Evolutionary conservation across 2,113 vertebrate species (phyloP).

Genomic region (Aleadryas rufinucha): DNA sequence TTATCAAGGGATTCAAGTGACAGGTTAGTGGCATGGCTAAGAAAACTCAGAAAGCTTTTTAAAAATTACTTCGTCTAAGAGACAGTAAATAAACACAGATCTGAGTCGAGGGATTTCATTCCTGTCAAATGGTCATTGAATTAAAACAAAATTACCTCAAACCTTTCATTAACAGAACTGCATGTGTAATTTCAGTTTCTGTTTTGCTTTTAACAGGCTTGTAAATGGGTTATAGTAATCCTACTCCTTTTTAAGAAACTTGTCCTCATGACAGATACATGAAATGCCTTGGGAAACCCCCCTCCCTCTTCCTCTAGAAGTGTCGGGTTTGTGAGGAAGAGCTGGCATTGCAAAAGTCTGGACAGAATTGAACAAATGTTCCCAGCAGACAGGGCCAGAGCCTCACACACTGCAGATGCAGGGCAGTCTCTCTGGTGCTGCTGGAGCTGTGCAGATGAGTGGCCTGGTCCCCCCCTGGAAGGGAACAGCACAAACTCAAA

Average conservation of each 20-base stretch:
- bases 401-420: not conserved
- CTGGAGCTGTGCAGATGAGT: not conserved
- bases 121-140: not conserved
- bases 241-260: conserved; percentile 1
- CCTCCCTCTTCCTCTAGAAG: not conserved
- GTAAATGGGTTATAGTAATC: not conserved
- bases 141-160: not conserved
- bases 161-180: not conserved
- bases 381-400: not conserved
- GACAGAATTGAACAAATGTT: not conserved
- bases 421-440: not conserved
- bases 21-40: not conserved
- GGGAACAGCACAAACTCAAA: not conserved
- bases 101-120: not conserved
- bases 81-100: not conserved
- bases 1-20: not conserved
- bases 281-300: not conserved
- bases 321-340: not conserved
- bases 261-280: not conserved
- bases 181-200: conserved; percentile 7
- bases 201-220: not conserved
- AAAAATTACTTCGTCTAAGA: not conserved
- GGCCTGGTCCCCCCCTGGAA: not conserved
- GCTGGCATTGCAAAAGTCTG: not conserved
- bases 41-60: not conserved